Percentiles rank a stretch among this genome's conserved stretches.
These are phyloP conservation scores for Tenthredo scrophulariae DNA, from an alignment of 2,888 invertebrate species.

Conservation along the genomic window DNA sequence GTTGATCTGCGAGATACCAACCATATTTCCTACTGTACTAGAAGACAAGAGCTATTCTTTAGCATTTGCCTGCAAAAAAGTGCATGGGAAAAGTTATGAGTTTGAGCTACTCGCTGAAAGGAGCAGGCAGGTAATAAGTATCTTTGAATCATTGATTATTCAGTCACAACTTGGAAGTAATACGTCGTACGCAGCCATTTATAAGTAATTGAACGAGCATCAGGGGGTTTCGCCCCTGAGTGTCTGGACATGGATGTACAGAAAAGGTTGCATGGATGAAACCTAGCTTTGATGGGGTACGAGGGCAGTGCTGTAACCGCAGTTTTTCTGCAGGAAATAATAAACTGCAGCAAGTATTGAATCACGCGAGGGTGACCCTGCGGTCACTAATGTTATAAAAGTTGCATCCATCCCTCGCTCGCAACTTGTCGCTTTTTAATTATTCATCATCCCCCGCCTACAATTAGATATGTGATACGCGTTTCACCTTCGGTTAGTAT, in stretches of 20 bases:
- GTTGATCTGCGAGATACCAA: background rate
- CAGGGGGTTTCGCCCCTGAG: background rate
- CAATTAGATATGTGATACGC: constrained; percentile 21
- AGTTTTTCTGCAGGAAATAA: constrained; percentile 5
- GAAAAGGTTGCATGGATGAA: background rate
- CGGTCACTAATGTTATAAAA: constrained; percentile 43
- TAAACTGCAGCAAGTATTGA: constrained; percentile 1
- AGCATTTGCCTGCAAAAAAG: background rate
- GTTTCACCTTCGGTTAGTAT: background rate
- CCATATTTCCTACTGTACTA: background rate
- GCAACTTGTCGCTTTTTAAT: constrained; percentile 35
- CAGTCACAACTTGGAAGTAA: background rate
- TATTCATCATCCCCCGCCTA: constrained; percentile 22
- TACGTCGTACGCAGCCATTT: background rate
- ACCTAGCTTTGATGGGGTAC: background rate
- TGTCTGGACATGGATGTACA: constrained; percentile 19
- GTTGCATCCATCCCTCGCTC: constrained; percentile 32
- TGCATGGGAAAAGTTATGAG: background rate
- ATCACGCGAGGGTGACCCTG: constrained; percentile 37
- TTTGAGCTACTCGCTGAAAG: background rate
- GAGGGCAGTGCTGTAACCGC: background rate
- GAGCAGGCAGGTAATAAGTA: constrained; percentile 25
- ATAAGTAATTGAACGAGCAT: constrained; percentile 8
- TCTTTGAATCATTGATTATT: constrained; percentile 30
- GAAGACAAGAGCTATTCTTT: background rate